A percentile compares a stretch with the other conserved stretches of the same genome.
Conservation (phyloP, 2,113 vertebrate genomes). For the Dermatemys mawii region DNA sequence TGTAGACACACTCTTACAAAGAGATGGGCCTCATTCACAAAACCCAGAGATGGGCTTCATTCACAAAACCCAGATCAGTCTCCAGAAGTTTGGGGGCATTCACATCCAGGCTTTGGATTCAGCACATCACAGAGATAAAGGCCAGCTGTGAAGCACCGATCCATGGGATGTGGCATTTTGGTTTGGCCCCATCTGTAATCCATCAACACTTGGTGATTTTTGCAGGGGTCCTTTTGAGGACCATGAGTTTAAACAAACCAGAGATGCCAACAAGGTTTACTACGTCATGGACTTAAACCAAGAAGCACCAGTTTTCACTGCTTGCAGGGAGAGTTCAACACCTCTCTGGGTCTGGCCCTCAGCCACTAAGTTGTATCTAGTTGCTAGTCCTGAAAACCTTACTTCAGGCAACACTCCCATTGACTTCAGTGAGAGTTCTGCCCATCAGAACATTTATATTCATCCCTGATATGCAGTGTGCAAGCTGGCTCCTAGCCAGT, state of each 20-base stretch:
- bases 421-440: not conserved
- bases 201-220: not conserved
- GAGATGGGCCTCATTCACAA: too few relatives aligned
- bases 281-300: not conserved
- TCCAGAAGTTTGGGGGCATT: not conserved
- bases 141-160: not conserved
- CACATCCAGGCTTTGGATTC: not conserved
- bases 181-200: not conserved
- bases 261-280: not conserved
- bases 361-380: not conserved
- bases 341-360: not conserved
- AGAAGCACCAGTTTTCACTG: not conserved
- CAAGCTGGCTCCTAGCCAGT: not conserved
- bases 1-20: not conserved
- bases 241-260: not conserved
- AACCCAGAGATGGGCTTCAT: not conserved
- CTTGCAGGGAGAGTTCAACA: not conserved
- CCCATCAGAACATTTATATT: not conserved
- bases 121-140: not conserved
- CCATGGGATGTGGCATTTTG: not conserved
- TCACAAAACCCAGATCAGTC: not conserved
- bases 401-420: not conserved
- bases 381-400: not conserved
- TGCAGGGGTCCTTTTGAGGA: not conserved
- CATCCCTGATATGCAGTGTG: not conserved